Percentiles rank a stretch among this genome's conserved stretches.
Evolutionary conservation across 1,140 invertebrate species (phyloP).

Genomic region (Alviniconcha marisindica): DNA sequence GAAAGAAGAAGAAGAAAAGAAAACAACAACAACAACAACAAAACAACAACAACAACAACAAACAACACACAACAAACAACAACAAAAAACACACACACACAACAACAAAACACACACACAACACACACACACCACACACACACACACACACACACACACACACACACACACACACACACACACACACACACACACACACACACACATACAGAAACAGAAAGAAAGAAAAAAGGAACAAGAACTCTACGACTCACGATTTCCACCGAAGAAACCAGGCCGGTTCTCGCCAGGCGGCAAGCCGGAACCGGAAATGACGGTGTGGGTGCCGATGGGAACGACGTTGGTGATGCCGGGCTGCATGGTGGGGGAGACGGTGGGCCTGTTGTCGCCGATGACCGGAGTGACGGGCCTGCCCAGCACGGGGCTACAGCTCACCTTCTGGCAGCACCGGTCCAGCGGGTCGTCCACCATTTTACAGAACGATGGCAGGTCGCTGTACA

Average conservation of each 20-base stretch:
- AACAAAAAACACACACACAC: too few species aligned
- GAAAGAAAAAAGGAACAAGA: background rate
- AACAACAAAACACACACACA: too few species aligned
- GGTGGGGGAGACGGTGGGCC: conserved; percentile 44
- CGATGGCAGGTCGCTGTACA: conserved; percentile 54
- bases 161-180: too few species aligned
- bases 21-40: too few species aligned
- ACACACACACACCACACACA: too few species aligned
- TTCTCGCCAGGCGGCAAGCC: conserved; percentile 11
- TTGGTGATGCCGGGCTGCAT: conserved; percentile 43
- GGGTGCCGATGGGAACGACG: conserved; percentile 52
- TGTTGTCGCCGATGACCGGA: conserved; percentile 42
- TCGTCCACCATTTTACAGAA: conserved; percentile 58
- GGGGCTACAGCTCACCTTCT: conserved; percentile 50
- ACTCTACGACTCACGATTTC: background rate
- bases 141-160: too few species aligned
- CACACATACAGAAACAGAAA: too few species aligned
- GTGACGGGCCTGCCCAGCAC: conserved; percentile 38
- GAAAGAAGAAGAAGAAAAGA: background rate
- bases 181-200: too few species aligned
- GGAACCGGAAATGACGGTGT: conserved; percentile 39
- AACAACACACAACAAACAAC: too few species aligned
- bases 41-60: too few species aligned
- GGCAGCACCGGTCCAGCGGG: conserved; percentile 60
- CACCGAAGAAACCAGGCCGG: background rate